Base-by-base conservation (phyloP, 1,140 invertebrate genomes). In the Cydia pomonella region DNA sequence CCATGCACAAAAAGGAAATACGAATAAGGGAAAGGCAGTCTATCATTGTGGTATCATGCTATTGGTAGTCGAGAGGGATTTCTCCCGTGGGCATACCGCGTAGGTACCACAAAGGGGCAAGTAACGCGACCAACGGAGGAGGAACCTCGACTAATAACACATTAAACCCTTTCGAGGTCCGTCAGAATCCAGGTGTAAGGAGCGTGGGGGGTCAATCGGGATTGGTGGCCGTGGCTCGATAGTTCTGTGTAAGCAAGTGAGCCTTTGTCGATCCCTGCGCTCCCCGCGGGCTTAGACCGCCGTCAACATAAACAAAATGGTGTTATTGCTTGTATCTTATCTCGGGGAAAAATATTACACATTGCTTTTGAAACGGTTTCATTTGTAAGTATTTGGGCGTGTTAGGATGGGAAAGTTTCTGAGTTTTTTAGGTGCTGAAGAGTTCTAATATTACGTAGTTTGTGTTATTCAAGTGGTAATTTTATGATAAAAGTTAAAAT, bases 261-360 rank as follows among this genome's bases (percentile, higher is more conserved):
- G 76, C 74, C 80, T 84, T 74, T 75, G 79, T 77, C 84, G 87
- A 86, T 86, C 87, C 82, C 74, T 78, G 74, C 77, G 77, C 76
- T 87, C 87, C 86, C 87, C 77, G 75, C 80, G 82, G 87, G 76
- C 76, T 77, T 76, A 79, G 79, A 86, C 86, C 87, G 85, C 85
- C 88, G 86, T 92, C 87, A 89, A 90, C 85, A 90, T 88, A 89
- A 92, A 90, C 87, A 88, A 88, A 89, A 90, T 85, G 77, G 80
- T 84, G 83, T 88, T 87, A 90, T 89, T 87, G 88, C 83, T 83
- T 84, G 84, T 89, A 89, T 89, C 84, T 88, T 90, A 89, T 88
- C 84, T 85, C 74, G 77, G 64, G 73, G 79, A 87, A 87, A 88
- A 89, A 87, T 91, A 89, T 90, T 85, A 81, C 79, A 75, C 77